Base-by-base conservation (phyloP, 2,797 vertebrate species). In the Adrianichthys oophorus region DNA sequence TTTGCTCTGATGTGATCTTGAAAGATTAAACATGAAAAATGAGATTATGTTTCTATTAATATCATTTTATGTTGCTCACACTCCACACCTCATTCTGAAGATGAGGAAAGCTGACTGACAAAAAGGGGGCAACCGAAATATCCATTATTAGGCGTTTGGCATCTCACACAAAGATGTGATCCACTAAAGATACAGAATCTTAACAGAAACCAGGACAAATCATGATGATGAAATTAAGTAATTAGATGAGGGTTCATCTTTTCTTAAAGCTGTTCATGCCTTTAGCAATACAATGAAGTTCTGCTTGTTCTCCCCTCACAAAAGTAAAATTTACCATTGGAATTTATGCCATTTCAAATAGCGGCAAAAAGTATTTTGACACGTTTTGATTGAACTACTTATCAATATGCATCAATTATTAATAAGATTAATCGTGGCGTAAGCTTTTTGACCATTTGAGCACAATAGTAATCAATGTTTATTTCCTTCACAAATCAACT, bases 11-110 rank as follows among this genome's bases (percentile, higher is more conserved):
- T 79, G 73, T 86, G 78, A 76, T 48, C 53, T 54, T 62, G 71
- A 88, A 76, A 82, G 79, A 77, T 83, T 72, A 72, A 81, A 86
- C 56, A 85, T 67, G 65, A 78, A 78, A 76, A 67, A 56, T 63
- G 65, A 91, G 76, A 86, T 89, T 82, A 79, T 77, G 65, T 78
- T 85, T 81, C 83, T 85, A 81, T 86, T 82, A 82, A 78, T 86
- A 85, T 54, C n/a, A 49, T 68, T 85, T 71, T 48, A 59, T 68
- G 65, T 69, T 55, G 59, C 42, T 76, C 74, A 72, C 65, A 63
- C 19, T 68, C 42, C 54, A 47, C 69, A 76, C 59, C 61, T 71
- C 47, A 19, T 44, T 72, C 54, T 77, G 53, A 48, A 55, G 15
- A 51, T 47, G 48, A 21, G 53, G 18, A 52, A 62, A 58, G 70